Evolutionary conservation across 2,113 vertebrate genomes (phyloP).

Genomic region (Oncorhynchus gorbuscha): DNA sequence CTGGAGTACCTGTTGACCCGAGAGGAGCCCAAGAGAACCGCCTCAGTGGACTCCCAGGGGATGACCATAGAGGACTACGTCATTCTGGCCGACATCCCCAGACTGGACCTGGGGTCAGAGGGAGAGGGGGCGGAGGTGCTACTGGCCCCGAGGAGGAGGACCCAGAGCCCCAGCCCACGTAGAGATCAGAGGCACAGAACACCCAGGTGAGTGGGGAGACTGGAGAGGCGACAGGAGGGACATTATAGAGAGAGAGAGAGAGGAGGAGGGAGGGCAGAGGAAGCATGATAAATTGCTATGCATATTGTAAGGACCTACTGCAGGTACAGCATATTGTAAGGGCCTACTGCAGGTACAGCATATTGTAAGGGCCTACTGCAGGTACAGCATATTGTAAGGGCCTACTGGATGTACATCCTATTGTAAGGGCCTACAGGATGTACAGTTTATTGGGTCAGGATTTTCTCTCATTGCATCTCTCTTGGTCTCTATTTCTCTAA

Average conservation of each 20-base stretch:
- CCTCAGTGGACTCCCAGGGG: slow-evolving; percentile 51
- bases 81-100: slow-evolving; percentile 86
- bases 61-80: slow-evolving; percentile 90
- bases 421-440: too few species aligned
- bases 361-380: too few species aligned
- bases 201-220: slow-evolving; percentile 65
- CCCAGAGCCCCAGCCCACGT: slow-evolving; percentile 85
- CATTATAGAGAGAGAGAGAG: not conserved
- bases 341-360: too few species aligned
- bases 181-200: slow-evolving; percentile 81
- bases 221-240: not conserved
- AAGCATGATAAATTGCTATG: too few species aligned
- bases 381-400: too few species aligned
- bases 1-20: slow-evolving; percentile 61
- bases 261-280: too few species aligned
- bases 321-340: too few species aligned
- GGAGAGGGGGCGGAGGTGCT: slow-evolving; percentile 73
- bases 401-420: too few species aligned
- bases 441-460: too few species aligned
- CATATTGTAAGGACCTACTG: too few species aligned
- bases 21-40: slow-evolving; percentile 56
- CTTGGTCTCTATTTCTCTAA: not conserved
- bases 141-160: slow-evolving; percentile 60
- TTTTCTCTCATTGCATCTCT: too few species aligned
- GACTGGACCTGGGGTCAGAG: slow-evolving; percentile 78